Conservation (phyloP, 2,797 vertebrate genomes). For the Siniperca undulata region DNA sequence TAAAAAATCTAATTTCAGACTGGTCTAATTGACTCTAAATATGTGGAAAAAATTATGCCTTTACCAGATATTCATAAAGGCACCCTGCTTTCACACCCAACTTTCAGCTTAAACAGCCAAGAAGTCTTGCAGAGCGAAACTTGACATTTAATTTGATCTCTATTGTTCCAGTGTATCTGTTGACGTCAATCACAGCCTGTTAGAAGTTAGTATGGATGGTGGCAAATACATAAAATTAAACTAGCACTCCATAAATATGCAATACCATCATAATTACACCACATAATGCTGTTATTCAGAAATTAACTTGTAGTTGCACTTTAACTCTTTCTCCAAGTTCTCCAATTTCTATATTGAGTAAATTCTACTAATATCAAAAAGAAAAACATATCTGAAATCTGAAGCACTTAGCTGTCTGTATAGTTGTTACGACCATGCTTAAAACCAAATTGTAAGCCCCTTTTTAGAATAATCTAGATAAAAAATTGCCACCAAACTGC, state of each 20-base stretch:
- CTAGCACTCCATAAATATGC: slow-evolving; percentile 40
- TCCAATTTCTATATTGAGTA: not conserved
- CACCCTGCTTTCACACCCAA: slow-evolving; percentile 45
- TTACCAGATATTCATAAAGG: slow-evolving; percentile 36
- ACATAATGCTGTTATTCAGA: slow-evolving; percentile 5
- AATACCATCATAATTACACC: slow-evolving; percentile 24
- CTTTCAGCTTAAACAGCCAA: slow-evolving; percentile 11
- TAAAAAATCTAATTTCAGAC: slow-evolving; percentile 63
- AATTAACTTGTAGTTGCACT: slow-evolving; percentile 13
- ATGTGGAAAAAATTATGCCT: slow-evolving; percentile 57
- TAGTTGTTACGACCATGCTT: not conserved
- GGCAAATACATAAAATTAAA: slow-evolving; percentile 36
- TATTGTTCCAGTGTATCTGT: slow-evolving; percentile 53
- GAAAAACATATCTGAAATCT: not conserved
- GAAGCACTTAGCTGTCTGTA: not conserved
- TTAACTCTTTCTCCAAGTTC: not conserved
- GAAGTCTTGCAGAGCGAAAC: slow-evolving; percentile 41
- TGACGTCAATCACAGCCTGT: slow-evolving; percentile 57
- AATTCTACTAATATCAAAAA: not conserved
- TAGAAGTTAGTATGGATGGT: slow-evolving; percentile 27
- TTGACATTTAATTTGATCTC: slow-evolving; percentile 45
- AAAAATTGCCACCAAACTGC: slow-evolving; percentile 17
- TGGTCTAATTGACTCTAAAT: slow-evolving; percentile 64
- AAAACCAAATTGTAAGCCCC: not conserved
- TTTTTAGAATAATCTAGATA: not conserved